Conservation (phyloP, 1,140 invertebrate species). For the Heliconius hermathena region DNA sequence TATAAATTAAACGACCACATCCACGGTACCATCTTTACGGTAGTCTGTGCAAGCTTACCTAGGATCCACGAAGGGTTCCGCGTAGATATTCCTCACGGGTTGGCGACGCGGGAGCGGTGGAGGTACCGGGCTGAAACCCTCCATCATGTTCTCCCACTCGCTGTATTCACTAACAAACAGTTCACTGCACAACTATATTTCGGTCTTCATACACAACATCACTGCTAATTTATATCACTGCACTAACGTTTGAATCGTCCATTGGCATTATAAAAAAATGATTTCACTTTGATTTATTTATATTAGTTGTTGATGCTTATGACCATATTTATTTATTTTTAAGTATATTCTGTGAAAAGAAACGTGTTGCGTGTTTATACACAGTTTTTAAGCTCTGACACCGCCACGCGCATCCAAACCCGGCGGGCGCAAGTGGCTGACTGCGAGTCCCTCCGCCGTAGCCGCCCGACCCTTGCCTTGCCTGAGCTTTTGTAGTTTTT, state of each 20-base stretch:
- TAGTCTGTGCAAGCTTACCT: conserved; percentile 62
- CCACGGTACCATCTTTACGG: not conserved
- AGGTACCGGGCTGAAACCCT: conserved; percentile 80
- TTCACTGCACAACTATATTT: conserved; percentile 69
- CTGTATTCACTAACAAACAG: conserved; percentile 66
- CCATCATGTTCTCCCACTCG: conserved; percentile 79
- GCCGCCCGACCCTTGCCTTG: conserved; percentile 56
- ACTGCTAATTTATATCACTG: conserved; percentile 63
- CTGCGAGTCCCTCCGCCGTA: conserved; percentile 46
- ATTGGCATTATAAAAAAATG: conserved; percentile 37
- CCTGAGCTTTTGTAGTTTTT: conserved; percentile 75
- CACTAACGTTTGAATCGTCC: conserved; percentile 55
- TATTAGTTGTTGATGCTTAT: conserved; percentile 27
- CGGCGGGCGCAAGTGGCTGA: conserved; percentile 49
- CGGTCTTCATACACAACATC: conserved; percentile 60
- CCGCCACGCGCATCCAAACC: conserved; percentile 37
- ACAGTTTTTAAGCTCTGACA: conserved; percentile 25
- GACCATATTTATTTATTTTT: conserved; percentile 16
- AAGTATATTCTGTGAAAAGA: conserved; percentile 43
- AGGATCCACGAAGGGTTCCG: conserved; percentile 81
- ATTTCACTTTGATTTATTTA: conserved; percentile 38
- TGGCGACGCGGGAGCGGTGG: conserved; percentile 79
- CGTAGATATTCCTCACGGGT: conserved; percentile 80
- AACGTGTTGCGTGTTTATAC: conserved; percentile 17
- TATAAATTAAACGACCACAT: not conserved